A percentile compares a stretch with the other conserved stretches of the same genome.
phyloP scores from a whole-genome alignment of 92 coral and sea anemone genomes.

The Meandrina meandrites region DNA sequence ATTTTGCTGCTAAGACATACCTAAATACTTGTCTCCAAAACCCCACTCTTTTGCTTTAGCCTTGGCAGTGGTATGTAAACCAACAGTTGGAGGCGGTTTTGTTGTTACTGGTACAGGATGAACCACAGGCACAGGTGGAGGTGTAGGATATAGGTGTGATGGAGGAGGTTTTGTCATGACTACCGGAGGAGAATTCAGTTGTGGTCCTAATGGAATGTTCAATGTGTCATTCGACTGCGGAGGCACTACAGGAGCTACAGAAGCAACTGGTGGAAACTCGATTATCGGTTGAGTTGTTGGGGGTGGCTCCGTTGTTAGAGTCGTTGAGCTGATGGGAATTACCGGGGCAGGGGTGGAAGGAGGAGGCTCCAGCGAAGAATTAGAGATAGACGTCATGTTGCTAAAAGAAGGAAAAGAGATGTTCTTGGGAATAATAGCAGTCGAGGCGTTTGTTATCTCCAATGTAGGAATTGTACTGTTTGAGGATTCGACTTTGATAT shows the following conservation, averaged over 20 bases:
- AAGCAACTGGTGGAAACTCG: background rate
- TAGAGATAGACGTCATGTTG: background rate
- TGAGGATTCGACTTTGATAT: background rate
- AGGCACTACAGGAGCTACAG: background rate
- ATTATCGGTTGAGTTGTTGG: slow-evolving; percentile 10
- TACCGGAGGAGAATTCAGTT: slow-evolving; percentile 16
- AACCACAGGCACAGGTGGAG: slow-evolving; percentile 26
- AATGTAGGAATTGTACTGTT: background rate
- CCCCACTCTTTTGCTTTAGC: slow-evolving; percentile 52
- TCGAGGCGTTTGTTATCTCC: background rate
- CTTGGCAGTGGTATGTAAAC: background rate
- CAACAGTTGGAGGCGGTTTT: slow-evolving; percentile 21
- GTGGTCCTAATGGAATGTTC: slow-evolving; percentile 11
- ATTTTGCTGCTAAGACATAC: slow-evolving; percentile 31
- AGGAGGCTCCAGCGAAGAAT: slow-evolving; percentile 8
- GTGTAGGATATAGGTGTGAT: background rate
- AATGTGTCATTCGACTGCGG: background rate
- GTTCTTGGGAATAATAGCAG: slow-evolving; percentile 15
- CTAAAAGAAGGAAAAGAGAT: slow-evolving; percentile 9
- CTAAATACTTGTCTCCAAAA: slow-evolving; percentile 81
- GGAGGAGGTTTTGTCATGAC: slow-evolving; percentile 27
- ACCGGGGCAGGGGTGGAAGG: background rate
- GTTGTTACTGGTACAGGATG: slow-evolving; percentile 15
- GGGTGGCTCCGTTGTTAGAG: background rate
- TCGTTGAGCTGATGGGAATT: slow-evolving; percentile 2